Base-by-base conservation (phyloP, 2,797 vertebrate genomes). In the Oreochromis grahami region DNA sequence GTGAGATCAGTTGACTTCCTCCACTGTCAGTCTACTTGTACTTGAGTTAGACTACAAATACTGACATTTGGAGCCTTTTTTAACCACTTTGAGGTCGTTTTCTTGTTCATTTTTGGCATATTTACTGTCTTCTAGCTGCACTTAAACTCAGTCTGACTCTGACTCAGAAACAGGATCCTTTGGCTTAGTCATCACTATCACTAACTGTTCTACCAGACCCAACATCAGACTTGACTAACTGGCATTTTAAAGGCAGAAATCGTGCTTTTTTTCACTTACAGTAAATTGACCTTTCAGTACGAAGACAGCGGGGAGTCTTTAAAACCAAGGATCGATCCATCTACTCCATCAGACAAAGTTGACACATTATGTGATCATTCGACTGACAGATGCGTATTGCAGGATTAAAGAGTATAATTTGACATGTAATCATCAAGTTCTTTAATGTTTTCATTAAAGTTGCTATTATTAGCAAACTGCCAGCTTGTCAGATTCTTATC, bases 41-140 rank as follows among this genome's bases (percentile, higher is more conserved):
- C 15, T 19, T 1, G 15, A 34, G 8, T 34, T 19, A 7, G 21
- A 24, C 6, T 53, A 11, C 32, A 36, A 63, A 63, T 12, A 7
- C 17, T 36, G 58, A 63, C 2, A 12, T 36, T 63, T 12, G 32
- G 17, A 63, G 58, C 58, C 17, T 63, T 36, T 53, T 63, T 63
- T n/a, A 60, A 36, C 17, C 56, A n/a, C 2, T 60, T 36, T 60
- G 0, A 60, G 58, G 17, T 36, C 0, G 0, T n/a, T n/a, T 63
- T 60, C 0, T 6, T 32, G 7, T 0, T 51, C 2, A 53, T 8
- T 56, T 32, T 58, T 32, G 55, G 0, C 29, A 34, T 5, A 36
- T 60, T 34, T 60, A 11, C 9, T 3, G 17, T 60, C 17, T 60
- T 36, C 58, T 13, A 36, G 56, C 10, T 0, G 58, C 6, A 36